Evolutionary conservation across 2,888 invertebrate species (phyloP).

Genomic region (Erebia palarica): DNA sequence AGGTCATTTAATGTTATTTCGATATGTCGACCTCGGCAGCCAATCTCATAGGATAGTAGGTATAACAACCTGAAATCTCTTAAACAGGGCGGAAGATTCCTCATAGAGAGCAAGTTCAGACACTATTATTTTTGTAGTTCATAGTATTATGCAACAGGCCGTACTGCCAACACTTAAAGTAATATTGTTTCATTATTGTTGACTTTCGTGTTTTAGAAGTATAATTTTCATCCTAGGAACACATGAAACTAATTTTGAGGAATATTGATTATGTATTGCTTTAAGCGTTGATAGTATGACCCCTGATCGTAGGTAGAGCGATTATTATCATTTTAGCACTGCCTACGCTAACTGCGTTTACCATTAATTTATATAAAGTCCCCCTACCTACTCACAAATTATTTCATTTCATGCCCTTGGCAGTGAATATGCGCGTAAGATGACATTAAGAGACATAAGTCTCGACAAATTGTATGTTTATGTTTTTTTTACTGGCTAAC

Average conservation of each 20-base stretch:
- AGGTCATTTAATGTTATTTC: no score
- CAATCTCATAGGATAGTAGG: no score
- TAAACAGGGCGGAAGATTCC: no score
- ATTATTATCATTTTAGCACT: background rate
- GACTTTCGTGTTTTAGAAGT: background rate
- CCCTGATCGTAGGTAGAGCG: background rate
- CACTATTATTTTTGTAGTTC: no score
- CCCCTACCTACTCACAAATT: conserved; percentile 9
- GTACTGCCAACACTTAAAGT: no score
- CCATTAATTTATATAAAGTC: conserved; percentile 1
- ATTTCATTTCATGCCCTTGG: conserved; percentile 5
- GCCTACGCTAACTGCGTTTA: background rate
- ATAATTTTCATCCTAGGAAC: background rate
- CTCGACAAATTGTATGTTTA: background rate
- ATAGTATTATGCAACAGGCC: no score
- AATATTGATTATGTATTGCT: no score
- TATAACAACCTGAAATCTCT: no score
- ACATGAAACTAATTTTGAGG: no score
- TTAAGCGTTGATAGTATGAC: background rate
- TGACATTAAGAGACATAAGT: background rate
- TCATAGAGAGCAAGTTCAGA: no score
- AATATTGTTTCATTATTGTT: no score
- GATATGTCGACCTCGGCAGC: no score
- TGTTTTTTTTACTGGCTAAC: background rate
- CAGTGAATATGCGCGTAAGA: background rate